Percentiles rank a stretch among this genome's conserved stretches.
Evolutionary conservation across 1,140 invertebrate genomes (phyloP).

Genomic region (Conus betulinus): DNA sequence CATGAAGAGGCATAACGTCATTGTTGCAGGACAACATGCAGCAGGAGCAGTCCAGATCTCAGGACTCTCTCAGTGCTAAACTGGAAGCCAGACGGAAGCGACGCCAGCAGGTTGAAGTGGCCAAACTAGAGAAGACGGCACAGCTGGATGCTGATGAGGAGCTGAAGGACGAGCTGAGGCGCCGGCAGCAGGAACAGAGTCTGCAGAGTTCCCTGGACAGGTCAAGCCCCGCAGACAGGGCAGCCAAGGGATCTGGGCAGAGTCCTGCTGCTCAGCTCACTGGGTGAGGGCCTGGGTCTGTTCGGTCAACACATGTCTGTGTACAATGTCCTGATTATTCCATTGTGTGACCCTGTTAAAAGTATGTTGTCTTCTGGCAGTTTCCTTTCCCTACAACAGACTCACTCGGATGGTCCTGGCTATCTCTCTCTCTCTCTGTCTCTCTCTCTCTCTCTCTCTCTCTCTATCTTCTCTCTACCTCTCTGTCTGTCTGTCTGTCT

Average conservation of each 20-base stretch:
- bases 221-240: slow-evolving; percentile 14
- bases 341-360: too few relatives aligned
- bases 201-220: slow-evolving; percentile 27
- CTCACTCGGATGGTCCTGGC: too few relatives aligned
- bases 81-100: slow-evolving; percentile 66
- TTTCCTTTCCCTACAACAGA: too few relatives aligned
- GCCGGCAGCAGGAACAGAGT: slow-evolving; percentile 48
- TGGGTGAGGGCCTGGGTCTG: neutral
- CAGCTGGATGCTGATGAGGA: slow-evolving; percentile 59
- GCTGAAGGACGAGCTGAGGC: slow-evolving; percentile 46
- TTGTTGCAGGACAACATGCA: slow-evolving; percentile 33
- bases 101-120: slow-evolving; percentile 55
- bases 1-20: too few relatives aligned
- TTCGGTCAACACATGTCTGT: too few relatives aligned
- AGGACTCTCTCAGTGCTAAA: slow-evolving; percentile 58
- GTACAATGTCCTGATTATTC: too few relatives aligned
- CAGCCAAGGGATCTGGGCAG: slow-evolving; percentile 7
- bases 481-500: too few relatives aligned
- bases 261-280: slow-evolving; percentile 11
- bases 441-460: too few relatives aligned
- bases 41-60: slow-evolving; percentile 51
- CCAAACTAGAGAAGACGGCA: slow-evolving; percentile 63
- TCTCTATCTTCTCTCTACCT: too few relatives aligned
- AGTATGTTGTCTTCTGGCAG: too few relatives aligned
- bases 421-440: too few relatives aligned